Base-by-base conservation (phyloP, 2,888 invertebrate genomes). In the Metellina segmentata region DNA sequence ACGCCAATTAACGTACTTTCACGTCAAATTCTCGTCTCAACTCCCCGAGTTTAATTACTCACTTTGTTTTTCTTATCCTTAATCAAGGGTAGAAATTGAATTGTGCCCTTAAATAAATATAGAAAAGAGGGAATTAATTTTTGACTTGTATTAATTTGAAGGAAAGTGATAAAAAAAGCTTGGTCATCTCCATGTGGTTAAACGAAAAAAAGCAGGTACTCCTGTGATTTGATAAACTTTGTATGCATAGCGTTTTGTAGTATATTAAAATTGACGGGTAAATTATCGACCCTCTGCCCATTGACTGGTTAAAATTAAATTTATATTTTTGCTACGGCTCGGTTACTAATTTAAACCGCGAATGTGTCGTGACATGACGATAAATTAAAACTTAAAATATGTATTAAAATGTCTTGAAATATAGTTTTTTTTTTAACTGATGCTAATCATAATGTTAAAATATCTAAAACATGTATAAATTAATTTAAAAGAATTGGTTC, bases 1-100 rank as follows among this genome's bases (percentile, higher is more conserved):
- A 86, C 77, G 90, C 81, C 90, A 86, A 90, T 90, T 90, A 86
- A 85, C 81, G 85, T 71, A 86, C 85, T 81, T 86, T 85, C 86
- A 70, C 86, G 86, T 90, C 90, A 90, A 86, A 90, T 90, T 74
- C 90, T 77, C 75, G 74, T 81, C 86, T 77, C 70, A n/a, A 34
- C n/a, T 61, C 77, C 74, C 53, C 11, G 34, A 20, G 52, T 90
- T 75, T 81, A 90, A 85, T 90, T 90, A 90, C 81, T 74, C 81
- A 78, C 89, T 89, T 89, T 81, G 90, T 86, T 81, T 90, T 90
- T 90, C 81, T 82, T 89, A 77, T 19, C 75, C 53, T 86, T 90
- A 71, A 90, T 86, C 81, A 51, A 72, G 72, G 34, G 61, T 61
- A 77, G 85, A 86, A 90, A 90, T 77, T 86, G 48, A 81, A 85